Base-by-base conservation (phyloP, 53 echinoderm and acorn worm genomes). In the Henricia sp. region DNA sequence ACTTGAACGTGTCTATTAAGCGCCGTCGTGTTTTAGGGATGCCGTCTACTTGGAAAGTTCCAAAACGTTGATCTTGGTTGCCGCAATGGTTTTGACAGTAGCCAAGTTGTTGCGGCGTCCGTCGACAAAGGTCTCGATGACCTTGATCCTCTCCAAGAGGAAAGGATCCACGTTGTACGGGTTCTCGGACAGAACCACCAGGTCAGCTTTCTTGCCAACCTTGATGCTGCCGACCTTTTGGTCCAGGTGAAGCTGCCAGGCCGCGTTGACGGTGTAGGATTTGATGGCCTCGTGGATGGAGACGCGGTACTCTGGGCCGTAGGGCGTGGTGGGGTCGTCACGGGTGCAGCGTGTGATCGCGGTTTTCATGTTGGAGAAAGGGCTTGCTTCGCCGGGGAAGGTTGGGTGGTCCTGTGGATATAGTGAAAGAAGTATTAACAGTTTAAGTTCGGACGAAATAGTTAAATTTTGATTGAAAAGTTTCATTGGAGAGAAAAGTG, bases 331-430 rank as follows among this genome's bases (percentile, higher is more conserved):
- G 9, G 77, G 77, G 44, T 77, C 77, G 30, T 77, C 77, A 4
- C 77, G 35, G 19, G 77, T 77, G 44, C 77, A 77, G 46, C 82
- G 82, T 5, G 82, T 82, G 37, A 82, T 26, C 67, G 82, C 82
- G 14, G 77, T 77, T 33, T 77, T 77, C 23, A 77, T 77, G 77
- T 77, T 77, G 77, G n/a, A 6, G 35, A 82, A 82, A n/a, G 82
- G 90, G 38, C 13, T 37, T 2, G 90, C 77, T 4, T 70, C 69
- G 1, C 90, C 90, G 1, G 90, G 90, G 66, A 89, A 89, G 11
- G 85, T 52, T 1, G 90, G 90, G 50, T 89, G 90, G 44, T 89
- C 90, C 90, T 89, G 42, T 44, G 6, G 55, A n/a, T n/a, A n/a
- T n/a, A n/a, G n/a, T n/a, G n/a, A n/a, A n/a, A n/a, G n/a, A n/a